Evolutionary conservation across 2,888 invertebrate species (phyloP).

Genomic region (Scaptomyza cyrtandrae): DNA sequence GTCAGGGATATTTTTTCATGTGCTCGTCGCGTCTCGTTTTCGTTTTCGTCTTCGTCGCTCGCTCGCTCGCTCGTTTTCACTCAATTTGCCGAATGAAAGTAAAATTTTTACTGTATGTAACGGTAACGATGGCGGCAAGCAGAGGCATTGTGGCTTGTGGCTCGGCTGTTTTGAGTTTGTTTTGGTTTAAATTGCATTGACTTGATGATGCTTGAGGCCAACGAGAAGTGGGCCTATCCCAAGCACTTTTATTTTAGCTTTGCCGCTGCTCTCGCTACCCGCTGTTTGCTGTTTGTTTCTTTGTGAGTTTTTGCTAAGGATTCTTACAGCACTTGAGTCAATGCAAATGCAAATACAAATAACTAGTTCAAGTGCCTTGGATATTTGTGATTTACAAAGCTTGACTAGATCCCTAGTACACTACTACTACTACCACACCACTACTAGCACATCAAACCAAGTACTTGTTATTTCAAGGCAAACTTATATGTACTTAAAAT

Average conservation of each 20-base stretch:
- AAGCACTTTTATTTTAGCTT: slow-evolving; percentile 66
- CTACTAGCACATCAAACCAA: background rate
- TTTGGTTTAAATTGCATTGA: slow-evolving; percentile 79
- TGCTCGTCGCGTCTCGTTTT: background rate
- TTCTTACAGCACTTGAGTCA: slow-evolving; percentile 49
- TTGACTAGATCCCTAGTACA: slow-evolving; percentile 9
- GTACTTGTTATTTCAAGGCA: slow-evolving; percentile 5
- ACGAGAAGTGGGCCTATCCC: slow-evolving; percentile 77
- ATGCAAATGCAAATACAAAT: slow-evolving; percentile 57
- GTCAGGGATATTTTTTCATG: slow-evolving; percentile 58
- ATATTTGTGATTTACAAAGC: slow-evolving; percentile 32
- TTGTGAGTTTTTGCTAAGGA: slow-evolving; percentile 42
- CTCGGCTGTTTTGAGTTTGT: slow-evolving; percentile 78
- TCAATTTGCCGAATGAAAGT: slow-evolving; percentile 78
- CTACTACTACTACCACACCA: too few species aligned
- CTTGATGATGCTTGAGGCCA: slow-evolving; percentile 65
- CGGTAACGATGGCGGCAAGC: background rate
- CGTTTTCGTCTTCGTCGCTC: background rate
- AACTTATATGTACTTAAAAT: slow-evolving; percentile 14
- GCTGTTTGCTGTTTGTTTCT: slow-evolving; percentile 15
- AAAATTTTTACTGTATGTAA: slow-evolving; percentile 49
- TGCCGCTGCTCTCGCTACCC: slow-evolving; percentile 7
- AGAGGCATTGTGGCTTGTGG: slow-evolving; percentile 22
- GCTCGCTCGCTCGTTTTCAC: slow-evolving; percentile 65
- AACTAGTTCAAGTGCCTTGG: slow-evolving; percentile 55